A percentile compares a stretch with the other conserved stretches of the same genome.
Evolutionary conservation across 2,797 vertebrate genomes (phyloP).

Genomic region (Lutjanus argentimaculatus): DNA sequence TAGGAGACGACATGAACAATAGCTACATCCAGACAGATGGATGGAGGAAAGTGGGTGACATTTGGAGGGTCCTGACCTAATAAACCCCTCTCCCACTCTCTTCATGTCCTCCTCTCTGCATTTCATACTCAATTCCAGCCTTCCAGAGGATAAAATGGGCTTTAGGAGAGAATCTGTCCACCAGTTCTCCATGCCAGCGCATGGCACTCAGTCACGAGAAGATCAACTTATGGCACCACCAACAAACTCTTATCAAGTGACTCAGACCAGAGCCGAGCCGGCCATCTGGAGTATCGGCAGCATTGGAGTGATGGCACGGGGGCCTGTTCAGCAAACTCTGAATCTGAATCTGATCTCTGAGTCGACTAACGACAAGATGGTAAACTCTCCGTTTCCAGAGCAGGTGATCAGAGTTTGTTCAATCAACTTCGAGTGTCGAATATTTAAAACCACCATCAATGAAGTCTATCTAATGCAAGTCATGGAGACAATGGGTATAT

Average conservation of each 20-base stretch:
- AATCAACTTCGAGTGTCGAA: not conserved
- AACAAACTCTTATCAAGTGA: constrained; percentile 43
- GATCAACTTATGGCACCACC: constrained; percentile 68
- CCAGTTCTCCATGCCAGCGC: constrained; percentile 58
- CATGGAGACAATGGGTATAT: not conserved
- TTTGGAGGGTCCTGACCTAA: constrained; percentile 70
- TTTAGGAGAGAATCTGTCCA: constrained; percentile 72
- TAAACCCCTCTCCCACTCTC: constrained; percentile 45
- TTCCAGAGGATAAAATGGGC: constrained; percentile 71
- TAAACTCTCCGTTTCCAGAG: constrained; percentile 3
- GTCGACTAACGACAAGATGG: not conserved
- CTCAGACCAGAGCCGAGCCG: constrained; percentile 33
- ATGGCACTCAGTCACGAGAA: constrained; percentile 49
- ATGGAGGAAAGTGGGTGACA: constrained; percentile 44
- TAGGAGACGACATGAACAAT: not conserved
- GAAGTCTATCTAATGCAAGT: not conserved
- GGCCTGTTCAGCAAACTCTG: constrained; percentile 28
- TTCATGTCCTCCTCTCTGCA: constrained; percentile 29
- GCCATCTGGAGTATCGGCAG: constrained; percentile 71
- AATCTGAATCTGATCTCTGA: constrained; percentile 24
- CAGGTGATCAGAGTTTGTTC: not conserved
- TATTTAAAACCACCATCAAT: not conserved
- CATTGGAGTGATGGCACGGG: not conserved
- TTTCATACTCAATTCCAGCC: constrained; percentile 43
- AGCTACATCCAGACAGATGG: constrained; percentile 44